These are phyloP conservation scores for Thaumetopoea pityocampa DNA, from an alignment of 1,140 invertebrate genomes.

Conservation along the genomic window DNA sequence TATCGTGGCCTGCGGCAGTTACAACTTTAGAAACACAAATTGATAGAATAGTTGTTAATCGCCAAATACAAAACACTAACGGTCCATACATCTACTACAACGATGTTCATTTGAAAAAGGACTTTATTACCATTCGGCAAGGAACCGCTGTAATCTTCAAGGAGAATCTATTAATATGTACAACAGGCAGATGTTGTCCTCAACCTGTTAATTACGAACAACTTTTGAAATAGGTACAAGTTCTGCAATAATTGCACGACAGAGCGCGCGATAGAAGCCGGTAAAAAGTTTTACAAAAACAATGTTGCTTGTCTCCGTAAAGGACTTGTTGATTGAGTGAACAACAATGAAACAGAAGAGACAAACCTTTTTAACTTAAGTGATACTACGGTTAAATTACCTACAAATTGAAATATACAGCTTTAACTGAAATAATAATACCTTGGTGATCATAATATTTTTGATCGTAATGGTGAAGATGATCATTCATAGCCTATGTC, in stretches of 20 bases:
- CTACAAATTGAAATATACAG: too few relatives aligned
- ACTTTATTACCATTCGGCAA: constrained; percentile 1
- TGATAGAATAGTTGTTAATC: constrained; percentile 38
- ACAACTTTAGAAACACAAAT: constrained; percentile 35
- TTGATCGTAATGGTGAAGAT: too few relatives aligned
- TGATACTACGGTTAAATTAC: too few relatives aligned
- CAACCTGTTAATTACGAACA: constrained; percentile 48
- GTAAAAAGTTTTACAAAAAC: constrained; percentile 41
- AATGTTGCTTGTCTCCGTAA: constrained; percentile 28
- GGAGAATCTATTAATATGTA: background rate
- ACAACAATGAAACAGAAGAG: constrained; percentile 15
- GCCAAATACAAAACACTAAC: constrained; percentile 33
- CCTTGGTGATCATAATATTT: too few relatives aligned
- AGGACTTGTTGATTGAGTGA: constrained; percentile 34
- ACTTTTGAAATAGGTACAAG: constrained; percentile 47
- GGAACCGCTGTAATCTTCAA: background rate
- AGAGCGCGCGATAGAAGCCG: constrained; percentile 39
- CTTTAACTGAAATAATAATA: too few relatives aligned
- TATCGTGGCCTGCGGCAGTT: constrained; percentile 23
- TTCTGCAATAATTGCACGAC: constrained; percentile 45
- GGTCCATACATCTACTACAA: constrained; percentile 3
- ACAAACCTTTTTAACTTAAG: constrained; percentile 2
- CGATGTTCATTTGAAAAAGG: background rate
- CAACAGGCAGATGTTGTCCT: constrained; percentile 34
- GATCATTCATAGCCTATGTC: too few relatives aligned